Base-by-base conservation (phyloP, 2,113 vertebrate species). In the Scomber scombrus region DNA sequence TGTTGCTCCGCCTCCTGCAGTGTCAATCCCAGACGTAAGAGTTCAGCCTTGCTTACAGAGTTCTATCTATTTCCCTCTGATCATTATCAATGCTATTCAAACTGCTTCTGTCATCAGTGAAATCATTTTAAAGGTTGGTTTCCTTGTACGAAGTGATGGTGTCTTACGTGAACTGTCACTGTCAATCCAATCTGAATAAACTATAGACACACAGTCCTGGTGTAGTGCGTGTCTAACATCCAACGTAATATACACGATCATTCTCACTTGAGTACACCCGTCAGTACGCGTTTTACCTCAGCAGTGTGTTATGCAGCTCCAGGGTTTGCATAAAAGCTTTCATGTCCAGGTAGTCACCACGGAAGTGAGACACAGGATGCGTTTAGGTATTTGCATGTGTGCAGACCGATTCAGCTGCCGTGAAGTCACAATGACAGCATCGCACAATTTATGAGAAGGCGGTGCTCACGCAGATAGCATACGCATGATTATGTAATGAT, bases 1-100 rank as follows among this genome's bases (percentile, higher is more conserved):
- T 99, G 77, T 94, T 99, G 54, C 89, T 99, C 68, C 97, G 95
- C 78, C 95, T 98, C 0, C 95, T 99, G 68, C 96, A 94, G 58
- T 96, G 97, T 93, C 95, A 92, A 40, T 84, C 89, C 21, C 93
- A 96, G 77, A 96, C 95, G 98, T 99, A 85, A 91, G 94, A 11
- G 4, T 7, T 0, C 29, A 5, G 1, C 0, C 0, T 6, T 1
- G 9, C 12, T 14, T 40, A 0, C 45, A 15, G 40, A 51, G 19
- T 55, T 50, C 18, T 47, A 1, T 21, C 23, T 18, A 7, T 58
- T 57, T 77, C 11, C 46, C 49, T 66, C 21, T 51, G 8, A 43
- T 61, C 56, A 23, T 61, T 45, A 15, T 19, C 23, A 12, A 3
- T 43, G 16, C 47, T 70, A 56, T 16, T 50, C 31, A 58, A 34